Evolutionary conservation across 1,140 invertebrate species (phyloP).

Genomic region (Drosophila ironensis): DNA sequence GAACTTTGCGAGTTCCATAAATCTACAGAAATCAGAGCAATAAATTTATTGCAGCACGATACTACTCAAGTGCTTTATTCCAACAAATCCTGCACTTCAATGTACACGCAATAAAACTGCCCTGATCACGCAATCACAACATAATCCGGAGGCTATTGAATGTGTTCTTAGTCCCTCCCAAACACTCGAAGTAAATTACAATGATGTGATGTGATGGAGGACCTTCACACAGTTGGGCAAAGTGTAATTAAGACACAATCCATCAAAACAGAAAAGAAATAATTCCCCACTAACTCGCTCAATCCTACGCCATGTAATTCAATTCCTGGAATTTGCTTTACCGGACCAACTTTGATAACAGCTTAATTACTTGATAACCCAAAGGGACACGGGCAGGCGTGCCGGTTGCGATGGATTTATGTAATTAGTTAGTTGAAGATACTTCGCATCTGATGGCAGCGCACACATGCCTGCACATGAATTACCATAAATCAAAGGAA

Average conservation of each 20-base stretch:
- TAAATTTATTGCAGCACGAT: too few species aligned
- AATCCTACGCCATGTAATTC: slow-evolving; percentile 15
- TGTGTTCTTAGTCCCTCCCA: slow-evolving; percentile 15
- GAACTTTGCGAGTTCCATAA: too few species aligned
- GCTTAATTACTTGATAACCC: slow-evolving; percentile 45
- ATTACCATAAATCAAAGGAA: slow-evolving; percentile 50
- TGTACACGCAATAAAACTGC: slow-evolving; percentile 5
- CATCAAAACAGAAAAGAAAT: slow-evolving; percentile 23
- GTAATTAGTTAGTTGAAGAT: slow-evolving; percentile 36
- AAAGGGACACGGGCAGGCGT: slow-evolving; percentile 8
- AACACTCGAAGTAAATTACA: slow-evolving; percentile 30
- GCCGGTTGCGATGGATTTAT: slow-evolving; percentile 19
- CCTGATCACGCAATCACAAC: slow-evolving; percentile 35
- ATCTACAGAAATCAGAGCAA: too few species aligned
- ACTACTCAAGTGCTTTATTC: too few species aligned
- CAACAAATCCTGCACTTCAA: not conserved
- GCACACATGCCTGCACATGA: slow-evolving; percentile 18
- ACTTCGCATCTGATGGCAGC: slow-evolving; percentile 9
- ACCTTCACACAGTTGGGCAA: slow-evolving; percentile 7
- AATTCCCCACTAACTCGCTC: not conserved
- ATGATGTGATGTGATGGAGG: slow-evolving; percentile 6
- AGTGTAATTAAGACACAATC: slow-evolving; percentile 45
- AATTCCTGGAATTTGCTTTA: slow-evolving; percentile 3
- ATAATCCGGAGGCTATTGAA: slow-evolving; percentile 17
- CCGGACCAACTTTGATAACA: slow-evolving; percentile 31